Evolutionary conservation across 2,113 vertebrate genomes (phyloP).

Genomic region (Gnathonemus longibarbis): DNA sequence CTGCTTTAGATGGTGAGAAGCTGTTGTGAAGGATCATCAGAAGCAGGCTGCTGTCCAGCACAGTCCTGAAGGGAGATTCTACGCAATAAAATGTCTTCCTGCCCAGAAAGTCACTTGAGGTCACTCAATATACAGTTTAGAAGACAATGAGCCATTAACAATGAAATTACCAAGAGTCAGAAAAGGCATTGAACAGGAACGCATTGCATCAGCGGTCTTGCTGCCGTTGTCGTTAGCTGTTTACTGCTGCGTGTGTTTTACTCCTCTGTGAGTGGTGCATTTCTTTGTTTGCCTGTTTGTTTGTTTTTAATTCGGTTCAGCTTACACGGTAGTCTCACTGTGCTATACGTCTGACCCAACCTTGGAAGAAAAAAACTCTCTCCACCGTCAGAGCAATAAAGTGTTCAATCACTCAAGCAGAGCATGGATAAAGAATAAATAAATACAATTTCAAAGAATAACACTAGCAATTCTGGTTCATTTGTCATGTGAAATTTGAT

Average conservation of each 20-base stretch:
- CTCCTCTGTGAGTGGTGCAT: neutral
- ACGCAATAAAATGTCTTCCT: neutral
- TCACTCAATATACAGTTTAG: neutral
- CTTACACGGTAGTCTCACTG: neutral
- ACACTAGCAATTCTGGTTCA: slow-evolving; percentile 33
- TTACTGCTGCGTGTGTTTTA: neutral
- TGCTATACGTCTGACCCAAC: slow-evolving; percentile 23
- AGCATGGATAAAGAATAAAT: slow-evolving; percentile 20
- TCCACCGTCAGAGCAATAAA: slow-evolving; percentile 26
- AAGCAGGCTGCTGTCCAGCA: neutral
- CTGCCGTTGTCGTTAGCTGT: neutral
- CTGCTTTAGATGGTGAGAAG: neutral
- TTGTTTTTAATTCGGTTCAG: neutral
- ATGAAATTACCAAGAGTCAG: neutral
- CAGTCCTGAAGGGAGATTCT: neutral
- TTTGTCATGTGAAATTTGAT: slow-evolving; percentile 46
- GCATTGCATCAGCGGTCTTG: neutral
- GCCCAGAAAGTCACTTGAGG: neutral
- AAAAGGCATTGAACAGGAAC: neutral
- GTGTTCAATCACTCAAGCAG: slow-evolving; percentile 42
- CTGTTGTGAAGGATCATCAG: neutral
- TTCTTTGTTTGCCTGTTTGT: neutral
- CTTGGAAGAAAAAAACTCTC: slow-evolving; percentile 23
- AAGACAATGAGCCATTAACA: neutral
- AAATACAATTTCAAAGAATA: slow-evolving; percentile 23